Percentiles rank a stretch among this genome's conserved stretches.
phyloP scores from a whole-genome alignment of 2,797 vertebrate species.

The Gymnodraco acuticeps region DNA sequence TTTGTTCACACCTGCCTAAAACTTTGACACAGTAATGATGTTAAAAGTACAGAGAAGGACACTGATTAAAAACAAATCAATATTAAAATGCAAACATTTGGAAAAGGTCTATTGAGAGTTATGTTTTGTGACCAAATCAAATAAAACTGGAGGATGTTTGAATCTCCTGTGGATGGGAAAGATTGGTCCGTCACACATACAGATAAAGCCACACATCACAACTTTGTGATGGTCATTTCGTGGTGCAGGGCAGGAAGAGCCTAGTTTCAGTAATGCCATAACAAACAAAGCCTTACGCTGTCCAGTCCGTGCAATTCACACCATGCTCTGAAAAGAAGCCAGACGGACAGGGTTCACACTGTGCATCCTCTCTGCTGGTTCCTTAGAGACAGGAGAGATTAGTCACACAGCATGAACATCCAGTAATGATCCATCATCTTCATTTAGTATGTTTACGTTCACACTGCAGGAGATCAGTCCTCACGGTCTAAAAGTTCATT shows the following conservation, averaged over 20 bases:
- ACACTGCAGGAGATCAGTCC: slow-evolving; percentile 6
- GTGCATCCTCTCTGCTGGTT: slow-evolving; percentile 51
- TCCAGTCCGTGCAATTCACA: slow-evolving; percentile 50
- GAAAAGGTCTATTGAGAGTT: background rate
- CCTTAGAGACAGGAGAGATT: slow-evolving; percentile 47
- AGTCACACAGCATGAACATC: background rate
- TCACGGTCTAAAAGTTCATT: too few relatives aligned
- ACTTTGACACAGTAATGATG: too few relatives aligned
- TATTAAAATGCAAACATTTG: background rate
- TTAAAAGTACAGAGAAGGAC: background rate
- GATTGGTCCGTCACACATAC: too few relatives aligned
- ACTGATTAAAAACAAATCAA: background rate
- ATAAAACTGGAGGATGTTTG: background rate
- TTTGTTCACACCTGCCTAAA: too few relatives aligned
- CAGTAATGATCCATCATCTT: background rate
- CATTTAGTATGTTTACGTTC: background rate
- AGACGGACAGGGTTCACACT: slow-evolving; percentile 56
- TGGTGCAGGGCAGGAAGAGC: too few relatives aligned
- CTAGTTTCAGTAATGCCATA: background rate
- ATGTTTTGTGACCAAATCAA: background rate
- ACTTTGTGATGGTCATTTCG: too few relatives aligned
- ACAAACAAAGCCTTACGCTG: background rate
- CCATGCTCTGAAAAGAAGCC: slow-evolving; percentile 54
- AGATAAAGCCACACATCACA: too few relatives aligned
- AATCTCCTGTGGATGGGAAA: too few relatives aligned